Evolutionary conservation across 2,113 vertebrate species (phyloP).

Genomic region (Scomber scombrus): DNA sequence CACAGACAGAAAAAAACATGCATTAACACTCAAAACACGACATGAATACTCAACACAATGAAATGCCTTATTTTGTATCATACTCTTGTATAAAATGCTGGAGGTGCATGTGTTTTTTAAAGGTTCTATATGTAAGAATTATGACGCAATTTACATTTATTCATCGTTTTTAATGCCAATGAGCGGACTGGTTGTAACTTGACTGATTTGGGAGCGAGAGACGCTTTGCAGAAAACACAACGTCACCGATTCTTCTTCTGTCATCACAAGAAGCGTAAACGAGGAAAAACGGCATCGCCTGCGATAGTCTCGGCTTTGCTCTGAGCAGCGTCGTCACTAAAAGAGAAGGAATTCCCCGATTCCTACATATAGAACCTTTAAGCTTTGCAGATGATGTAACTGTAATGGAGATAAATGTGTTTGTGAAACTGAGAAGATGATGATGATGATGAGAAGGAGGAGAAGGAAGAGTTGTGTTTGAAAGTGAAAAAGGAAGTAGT

Average conservation of each 20-base stretch:
- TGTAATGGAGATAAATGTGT: slow-evolving; percentile 68
- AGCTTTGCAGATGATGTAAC: slow-evolving; percentile 90
- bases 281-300: too few relatives aligned
- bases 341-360: too few relatives aligned
- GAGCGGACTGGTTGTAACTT: too few relatives aligned
- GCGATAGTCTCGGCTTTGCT: too few relatives aligned
- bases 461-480: slow-evolving; percentile 16
- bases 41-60: slow-evolving; percentile 83
- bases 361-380: slow-evolving; percentile 37
- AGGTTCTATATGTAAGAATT: not conserved
- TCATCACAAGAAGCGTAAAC: too few relatives aligned
- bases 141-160: too few relatives aligned
- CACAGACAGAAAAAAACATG: slow-evolving; percentile 2
- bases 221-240: too few relatives aligned
- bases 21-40: slow-evolving; percentile 72
- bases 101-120: slow-evolving; percentile 95
- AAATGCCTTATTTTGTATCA: slow-evolving; percentile 99
- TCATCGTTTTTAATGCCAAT: too few relatives aligned
- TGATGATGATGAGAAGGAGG: slow-evolving; percentile 14
- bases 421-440: slow-evolving; percentile 53
- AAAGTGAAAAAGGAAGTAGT: slow-evolving; percentile 48
- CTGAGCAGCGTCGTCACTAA: too few relatives aligned
- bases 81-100: slow-evolving; percentile 99
- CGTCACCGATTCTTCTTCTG: too few relatives aligned
- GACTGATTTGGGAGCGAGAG: too few relatives aligned